Evolutionary conservation across 1,140 invertebrate species (phyloP).

Genomic region (Scaptomyza montana): DNA sequence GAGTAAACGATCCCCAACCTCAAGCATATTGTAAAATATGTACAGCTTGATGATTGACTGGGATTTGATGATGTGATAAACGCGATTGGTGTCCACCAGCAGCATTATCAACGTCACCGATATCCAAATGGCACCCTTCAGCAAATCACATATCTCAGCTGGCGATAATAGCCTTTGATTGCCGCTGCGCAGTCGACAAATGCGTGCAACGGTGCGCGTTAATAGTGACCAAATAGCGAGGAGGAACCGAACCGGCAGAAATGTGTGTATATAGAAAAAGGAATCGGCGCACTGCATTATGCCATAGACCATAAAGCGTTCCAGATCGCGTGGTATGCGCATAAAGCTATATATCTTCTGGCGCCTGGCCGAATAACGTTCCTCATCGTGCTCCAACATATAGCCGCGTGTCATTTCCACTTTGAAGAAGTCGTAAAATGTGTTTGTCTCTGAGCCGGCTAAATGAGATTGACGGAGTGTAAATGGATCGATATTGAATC

Average conservation of each 20-base stretch:
- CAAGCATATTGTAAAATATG: constrained; percentile 99
- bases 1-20: constrained; percentile 97
- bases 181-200: constrained; percentile 87
- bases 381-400: constrained; percentile 96
- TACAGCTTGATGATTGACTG: constrained; percentile 99
- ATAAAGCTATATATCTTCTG: constrained; percentile 99
- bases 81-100: constrained; percentile 98
- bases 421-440: constrained; percentile 88
- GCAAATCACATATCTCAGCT: constrained; percentile 97
- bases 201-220: constrained; percentile 88
- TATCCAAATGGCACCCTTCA: constrained; percentile 96
- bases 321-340: constrained; percentile 96
- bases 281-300: constrained; percentile 99
- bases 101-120: constrained; percentile 93
- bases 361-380: constrained; percentile 94
- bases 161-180: constrained; percentile 88
- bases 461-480: not conserved
- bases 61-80: constrained; percentile 99
- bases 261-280: constrained; percentile 98
- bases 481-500: not conserved
- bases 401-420: constrained; percentile 96
- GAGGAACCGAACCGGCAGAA: constrained; percentile 96
- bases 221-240: constrained; percentile 93
- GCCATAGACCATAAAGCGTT: constrained; percentile 97
- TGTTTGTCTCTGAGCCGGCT: constrained; percentile 49